Base-by-base conservation (phyloP, 2,888 invertebrate genomes). In the Polietes domitor region DNA sequence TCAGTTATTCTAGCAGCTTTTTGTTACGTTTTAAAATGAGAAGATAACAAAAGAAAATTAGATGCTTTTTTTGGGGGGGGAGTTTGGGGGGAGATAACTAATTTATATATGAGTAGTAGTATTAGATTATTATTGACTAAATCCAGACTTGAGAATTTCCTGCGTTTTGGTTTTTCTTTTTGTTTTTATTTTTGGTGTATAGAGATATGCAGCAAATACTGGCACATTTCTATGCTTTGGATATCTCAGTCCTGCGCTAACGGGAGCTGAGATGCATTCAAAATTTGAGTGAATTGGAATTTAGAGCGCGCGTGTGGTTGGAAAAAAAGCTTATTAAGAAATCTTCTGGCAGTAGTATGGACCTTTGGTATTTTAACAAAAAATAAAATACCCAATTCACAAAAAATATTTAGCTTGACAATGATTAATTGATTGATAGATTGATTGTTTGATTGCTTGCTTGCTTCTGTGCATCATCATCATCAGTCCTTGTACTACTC, bases 261-360 rank as follows among this genome's bases (percentile, higher is more conserved):
- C 37, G 7, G 37, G 43, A 24, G 55, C 41, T 53, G 72, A 71
- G 53, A 74, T 74, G 76, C 63, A 76, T 78, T 77, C 32, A 80
- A 79, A 73, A 61, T 26, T 63, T 73, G 15, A 83, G 80, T 80
- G 81, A 83, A 83, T 82, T 83, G 78, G 75, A 84, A 81, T 85
- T 81, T 79, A 68, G 84, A 86, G 82, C 85, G 85, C 85, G 85
- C 86, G 85, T 83, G 85, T 83, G n/a, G 43, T 37, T 73, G 47
- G 24, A 73, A 76, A 73, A 76, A 87, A 89, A 90, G 90, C 91
- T 91, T 91, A 91, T 91, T 91, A 91, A 91, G 91, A 91, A 91
- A 91, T 91, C 91, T 91, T 91, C 91, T 91, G 91, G 91, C 89
- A 91, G 91, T 91, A 91, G 90, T 91, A 91, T 91, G 91, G 91